Conservation (phyloP, 2,797 vertebrate genomes). For the Characodon lateralis region DNA sequence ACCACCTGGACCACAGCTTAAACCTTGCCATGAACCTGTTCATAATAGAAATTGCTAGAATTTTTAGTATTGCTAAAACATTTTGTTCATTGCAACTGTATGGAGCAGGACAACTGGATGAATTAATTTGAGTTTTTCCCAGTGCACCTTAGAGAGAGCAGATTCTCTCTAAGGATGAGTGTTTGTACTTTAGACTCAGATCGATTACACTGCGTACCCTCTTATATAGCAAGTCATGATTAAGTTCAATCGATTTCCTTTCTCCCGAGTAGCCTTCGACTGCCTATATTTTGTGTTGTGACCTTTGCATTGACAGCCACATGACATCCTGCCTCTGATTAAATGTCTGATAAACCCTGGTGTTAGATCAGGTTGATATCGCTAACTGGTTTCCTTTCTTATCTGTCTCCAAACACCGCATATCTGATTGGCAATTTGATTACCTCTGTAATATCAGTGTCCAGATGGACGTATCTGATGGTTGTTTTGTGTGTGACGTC, state of each 20-base stretch:
- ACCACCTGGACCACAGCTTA: neutral
- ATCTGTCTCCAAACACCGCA: constrained; percentile 16
- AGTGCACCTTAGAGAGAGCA: neutral
- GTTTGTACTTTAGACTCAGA: neutral
- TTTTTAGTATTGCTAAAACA: neutral
- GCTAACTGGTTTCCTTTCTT: constrained; percentile 15
- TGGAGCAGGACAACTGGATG: neutral
- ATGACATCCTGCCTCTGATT: constrained; percentile 32
- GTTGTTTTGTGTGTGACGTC: constrained; percentile 45
- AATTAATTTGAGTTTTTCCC: neutral
- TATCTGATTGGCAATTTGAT: constrained; percentile 17
- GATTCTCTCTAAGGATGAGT: neutral
- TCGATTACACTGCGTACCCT: neutral
- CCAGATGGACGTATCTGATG: neutral
- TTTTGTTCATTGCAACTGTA: neutral
- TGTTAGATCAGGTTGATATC: constrained; percentile 35
- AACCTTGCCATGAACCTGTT: neutral
- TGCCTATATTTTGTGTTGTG: constrained; percentile 32
- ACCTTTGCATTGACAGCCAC: constrained; percentile 39
- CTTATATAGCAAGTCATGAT: constrained; percentile 1
- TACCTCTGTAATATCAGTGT: constrained; percentile 24
- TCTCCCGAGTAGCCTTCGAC: constrained; percentile 1
- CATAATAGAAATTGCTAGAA: neutral
- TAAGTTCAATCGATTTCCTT: constrained; percentile 17
- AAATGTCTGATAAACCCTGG: constrained; percentile 26